Base-by-base conservation (phyloP, 2,113 vertebrate species). In the Pangasianodon gigas region DNA sequence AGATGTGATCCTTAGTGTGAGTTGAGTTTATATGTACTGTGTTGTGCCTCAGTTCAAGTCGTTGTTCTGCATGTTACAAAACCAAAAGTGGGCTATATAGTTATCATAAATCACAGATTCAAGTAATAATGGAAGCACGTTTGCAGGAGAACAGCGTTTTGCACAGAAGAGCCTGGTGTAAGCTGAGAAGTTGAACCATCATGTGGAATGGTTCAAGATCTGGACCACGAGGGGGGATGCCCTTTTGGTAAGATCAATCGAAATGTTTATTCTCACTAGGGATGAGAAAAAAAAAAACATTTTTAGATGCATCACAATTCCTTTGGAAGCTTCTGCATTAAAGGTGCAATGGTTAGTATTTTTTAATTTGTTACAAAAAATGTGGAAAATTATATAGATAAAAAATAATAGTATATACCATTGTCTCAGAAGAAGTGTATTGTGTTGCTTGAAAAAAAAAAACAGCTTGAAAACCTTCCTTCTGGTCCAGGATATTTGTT, bases 151-250 rank as follows among this genome's bases (percentile, higher is more conserved):
- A 46, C 21, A 6, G 44, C 67, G 58, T 67, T 48, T 37, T 88
- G 11, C n/a, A 44, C 84, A 69, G 56, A 52, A 60, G 26, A 88
- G 74, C 52, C 74, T 84, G 62, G 83, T 75, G 87, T 13, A 81
- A 41, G 56, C 41, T 79, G 81, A 75, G 80, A 88, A 52, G 71
- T 69, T 88, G 46, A 92, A 90, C 93, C 95, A 96, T 86, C 85
- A 99, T 99, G 98, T 99, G 98, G 98, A 97, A 97, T 92, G 97
- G 97, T 93, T 97, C 97, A 93, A 97, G 97, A 69, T 95, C 97
- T 91, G 96, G 96, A 93, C 97, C 96, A 90, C 96, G 97, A 93
- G 96, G 97, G 94, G 96, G 97, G 93, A 96, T 97, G 65, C 95
- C 96, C 84, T 98, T 97, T 94, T 97, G 97, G 98, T 99, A 97